phyloP scores from a whole-genome alignment of 1,140 invertebrate species.

The Drosophila eugracilis region DNA sequence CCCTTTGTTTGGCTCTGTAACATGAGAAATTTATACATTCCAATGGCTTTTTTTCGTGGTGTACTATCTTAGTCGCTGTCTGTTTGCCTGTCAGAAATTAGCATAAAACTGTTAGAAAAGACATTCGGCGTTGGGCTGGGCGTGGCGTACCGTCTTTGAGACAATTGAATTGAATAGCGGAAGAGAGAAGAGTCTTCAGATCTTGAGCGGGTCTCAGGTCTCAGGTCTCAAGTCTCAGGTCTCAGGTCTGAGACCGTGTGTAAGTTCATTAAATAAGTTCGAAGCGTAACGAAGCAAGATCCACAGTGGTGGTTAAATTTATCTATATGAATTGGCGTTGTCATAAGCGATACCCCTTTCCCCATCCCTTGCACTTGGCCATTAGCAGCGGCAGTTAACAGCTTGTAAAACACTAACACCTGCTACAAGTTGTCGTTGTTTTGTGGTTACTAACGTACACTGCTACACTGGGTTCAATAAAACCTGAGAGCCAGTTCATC shows the following conservation, averaged over 20 bases:
- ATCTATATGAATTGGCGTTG: slow-evolving; percentile 33
- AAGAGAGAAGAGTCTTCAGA: slow-evolving; percentile 11
- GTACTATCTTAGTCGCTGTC: slow-evolving; percentile 31
- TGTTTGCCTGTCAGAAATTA: slow-evolving; percentile 59
- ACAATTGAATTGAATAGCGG: slow-evolving; percentile 45
- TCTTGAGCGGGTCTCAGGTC: slow-evolving; percentile 6
- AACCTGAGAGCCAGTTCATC: slow-evolving; percentile 58
- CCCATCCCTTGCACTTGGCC: slow-evolving; percentile 28
- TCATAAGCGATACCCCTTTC: slow-evolving; percentile 22
- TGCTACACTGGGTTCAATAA: slow-evolving; percentile 66
- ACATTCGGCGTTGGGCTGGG: slow-evolving; percentile 20
- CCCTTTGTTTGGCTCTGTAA: slow-evolving; percentile 4
- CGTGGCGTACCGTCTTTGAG: slow-evolving; percentile 33
- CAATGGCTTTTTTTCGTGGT: slow-evolving; percentile 5
- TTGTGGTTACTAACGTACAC: slow-evolving; percentile 18
- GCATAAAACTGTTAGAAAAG: slow-evolving; percentile 76
- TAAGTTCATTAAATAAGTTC: slow-evolving; percentile 58
- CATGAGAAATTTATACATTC: slow-evolving; percentile 12
- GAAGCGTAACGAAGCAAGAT: slow-evolving; percentile 44
- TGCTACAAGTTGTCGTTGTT: slow-evolving; percentile 60
- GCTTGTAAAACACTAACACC: slow-evolving; percentile 78
- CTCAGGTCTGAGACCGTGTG: slow-evolving; percentile 3
- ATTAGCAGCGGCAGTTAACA: slow-evolving; percentile 77
- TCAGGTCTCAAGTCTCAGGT: neutral
- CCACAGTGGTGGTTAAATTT: slow-evolving; percentile 32